A percentile compares a stretch with the other conserved stretches of the same genome.
Evolutionary conservation across 2,888 invertebrate genomes (phyloP).

Genomic region (Pelosia muscerda): DNA sequence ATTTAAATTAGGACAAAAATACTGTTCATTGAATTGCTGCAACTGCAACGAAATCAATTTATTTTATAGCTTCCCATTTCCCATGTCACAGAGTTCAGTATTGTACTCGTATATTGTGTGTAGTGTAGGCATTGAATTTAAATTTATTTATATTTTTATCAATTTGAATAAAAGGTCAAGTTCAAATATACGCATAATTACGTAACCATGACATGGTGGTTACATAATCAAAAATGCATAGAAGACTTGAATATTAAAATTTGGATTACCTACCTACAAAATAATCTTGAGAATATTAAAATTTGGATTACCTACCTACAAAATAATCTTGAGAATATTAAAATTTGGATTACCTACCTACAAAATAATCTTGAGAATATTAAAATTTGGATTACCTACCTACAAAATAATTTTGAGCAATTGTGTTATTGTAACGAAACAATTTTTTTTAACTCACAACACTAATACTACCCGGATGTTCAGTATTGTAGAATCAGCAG

Average conservation of each 20-base stretch:
- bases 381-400: constrained; percentile 1
- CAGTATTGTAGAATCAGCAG: neutral
- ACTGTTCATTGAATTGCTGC: neutral
- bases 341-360: constrained; percentile 1
- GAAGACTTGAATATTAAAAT: neutral
- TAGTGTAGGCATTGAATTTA: constrained; percentile 17
- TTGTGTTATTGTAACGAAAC: neutral
- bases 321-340: neutral
- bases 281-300: neutral
- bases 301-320: neutral
- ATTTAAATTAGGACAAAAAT: no score
- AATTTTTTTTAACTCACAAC: neutral
- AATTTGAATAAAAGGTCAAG: constrained; percentile 33
- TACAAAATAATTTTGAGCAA: no score
- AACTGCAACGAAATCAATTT: neutral
- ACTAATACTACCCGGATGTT: no score
- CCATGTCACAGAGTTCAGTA: neutral
- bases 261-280: neutral
- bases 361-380: neutral
- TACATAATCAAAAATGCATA: constrained; percentile 2
- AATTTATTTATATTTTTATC: constrained; percentile 24
- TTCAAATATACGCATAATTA: constrained; percentile 25
- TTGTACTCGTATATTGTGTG: neutral
- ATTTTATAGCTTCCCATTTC: neutral
- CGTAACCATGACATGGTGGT: constrained; percentile 15